These are phyloP conservation scores for Platysternon megacephalum DNA, from an alignment of 2,113 vertebrate species.

Conservation along the genomic window DNA sequence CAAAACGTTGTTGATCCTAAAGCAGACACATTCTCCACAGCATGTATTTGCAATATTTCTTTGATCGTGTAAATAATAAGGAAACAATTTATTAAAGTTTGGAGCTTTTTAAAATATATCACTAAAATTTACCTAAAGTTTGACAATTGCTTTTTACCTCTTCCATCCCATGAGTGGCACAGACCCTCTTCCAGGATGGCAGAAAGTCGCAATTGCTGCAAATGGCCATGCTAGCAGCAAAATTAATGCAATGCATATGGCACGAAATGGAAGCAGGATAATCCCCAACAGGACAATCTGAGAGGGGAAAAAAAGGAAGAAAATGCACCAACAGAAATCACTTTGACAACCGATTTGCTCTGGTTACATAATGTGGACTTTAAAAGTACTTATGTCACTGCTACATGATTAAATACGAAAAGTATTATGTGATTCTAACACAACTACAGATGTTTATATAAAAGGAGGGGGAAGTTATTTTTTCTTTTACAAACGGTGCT, in stretches of 20 bases:
- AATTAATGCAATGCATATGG: constrained; percentile 77
- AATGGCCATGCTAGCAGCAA: constrained; percentile 88
- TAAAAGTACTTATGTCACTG: background rate
- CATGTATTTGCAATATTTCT: background rate
- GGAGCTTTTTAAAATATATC: background rate
- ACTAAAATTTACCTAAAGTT: background rate
- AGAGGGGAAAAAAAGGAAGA: constrained; percentile 3
- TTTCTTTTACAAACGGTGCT: background rate
- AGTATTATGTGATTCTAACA: background rate
- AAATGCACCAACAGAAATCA: background rate
- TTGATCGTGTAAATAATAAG: background rate
- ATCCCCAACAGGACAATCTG: constrained; percentile 85
- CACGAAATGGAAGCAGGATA: constrained; percentile 90
- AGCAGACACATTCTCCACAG: too few relatives aligned
- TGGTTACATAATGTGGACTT: background rate
- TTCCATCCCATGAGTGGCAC: constrained; percentile 91
- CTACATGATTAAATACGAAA: background rate
- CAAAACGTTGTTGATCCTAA: background rate
- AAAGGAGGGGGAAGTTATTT: background rate
- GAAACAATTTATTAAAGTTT: background rate
- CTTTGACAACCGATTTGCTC: background rate
- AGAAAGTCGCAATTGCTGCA: constrained; percentile 82
- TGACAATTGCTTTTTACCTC: constrained; percentile 81
- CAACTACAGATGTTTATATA: too few relatives aligned
- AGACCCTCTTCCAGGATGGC: constrained; percentile 78